phyloP scores from a whole-genome alignment of 2,797 vertebrate species.

The Chelidonichthys spinosus region DNA sequence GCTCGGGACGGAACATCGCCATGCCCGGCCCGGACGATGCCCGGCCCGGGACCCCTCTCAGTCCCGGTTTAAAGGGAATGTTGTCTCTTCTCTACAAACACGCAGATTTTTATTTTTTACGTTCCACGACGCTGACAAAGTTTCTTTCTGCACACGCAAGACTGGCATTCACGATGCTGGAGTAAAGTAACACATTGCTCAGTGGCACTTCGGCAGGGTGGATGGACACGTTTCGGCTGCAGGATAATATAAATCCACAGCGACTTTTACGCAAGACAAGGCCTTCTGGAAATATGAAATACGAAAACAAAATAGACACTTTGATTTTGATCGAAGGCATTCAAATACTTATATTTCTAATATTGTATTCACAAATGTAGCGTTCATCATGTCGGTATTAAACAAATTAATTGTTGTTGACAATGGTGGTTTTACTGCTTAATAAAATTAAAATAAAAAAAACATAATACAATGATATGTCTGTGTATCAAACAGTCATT shows the following conservation, averaged over 20 bases:
- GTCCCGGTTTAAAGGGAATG: not conserved
- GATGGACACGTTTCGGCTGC: not conserved
- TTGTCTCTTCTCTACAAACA: not conserved
- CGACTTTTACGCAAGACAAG: not conserved
- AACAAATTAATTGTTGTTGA: not conserved
- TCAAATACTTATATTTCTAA: not conserved
- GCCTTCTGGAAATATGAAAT: not conserved
- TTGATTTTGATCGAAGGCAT: not conserved
- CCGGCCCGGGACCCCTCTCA: not conserved
- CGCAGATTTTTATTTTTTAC: not conserved
- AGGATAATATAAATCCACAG: not conserved
- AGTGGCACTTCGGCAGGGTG: not conserved
- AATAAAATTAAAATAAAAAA: not conserved
- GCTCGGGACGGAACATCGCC: too few relatives aligned
- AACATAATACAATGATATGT: too few relatives aligned
- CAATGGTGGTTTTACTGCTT: not conserved
- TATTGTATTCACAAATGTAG: not conserved
- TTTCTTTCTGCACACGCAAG: not conserved
- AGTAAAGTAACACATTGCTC: not conserved
- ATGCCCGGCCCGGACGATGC: too few relatives aligned
- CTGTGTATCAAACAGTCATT: not conserved
- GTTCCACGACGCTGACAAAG: conserved; percentile 6
- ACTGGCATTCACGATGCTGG: not conserved
- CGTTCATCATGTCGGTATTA: not conserved
- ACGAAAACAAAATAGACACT: too few relatives aligned